phyloP scores from a whole-genome alignment of 2,113 vertebrate genomes.

The Sclerurus mexicanus region DNA sequence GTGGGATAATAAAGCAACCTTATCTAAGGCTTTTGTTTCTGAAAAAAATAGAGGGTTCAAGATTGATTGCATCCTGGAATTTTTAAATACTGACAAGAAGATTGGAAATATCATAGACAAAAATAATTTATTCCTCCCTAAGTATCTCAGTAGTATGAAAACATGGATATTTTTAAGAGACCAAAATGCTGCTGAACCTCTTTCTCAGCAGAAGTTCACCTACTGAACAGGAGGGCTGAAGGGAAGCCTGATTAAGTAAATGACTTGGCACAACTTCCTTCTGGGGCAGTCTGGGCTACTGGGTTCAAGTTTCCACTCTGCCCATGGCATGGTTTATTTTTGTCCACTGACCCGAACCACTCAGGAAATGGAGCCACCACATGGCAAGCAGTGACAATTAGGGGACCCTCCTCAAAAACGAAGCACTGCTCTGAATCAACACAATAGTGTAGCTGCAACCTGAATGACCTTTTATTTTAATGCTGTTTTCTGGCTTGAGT shows the following conservation, averaged over 20 bases:
- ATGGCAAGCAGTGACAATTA: neutral
- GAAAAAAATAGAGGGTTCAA: neutral
- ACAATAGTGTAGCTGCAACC: neutral
- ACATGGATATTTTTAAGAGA: neutral
- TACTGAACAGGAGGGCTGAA: neutral
- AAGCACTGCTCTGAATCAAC: neutral
- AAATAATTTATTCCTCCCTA: neutral
- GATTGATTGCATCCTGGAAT: neutral
- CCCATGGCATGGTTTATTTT: neutral
- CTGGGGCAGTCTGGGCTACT: neutral
- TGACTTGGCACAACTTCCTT: neutral
- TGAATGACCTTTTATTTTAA: neutral
- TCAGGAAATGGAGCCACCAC: neutral
- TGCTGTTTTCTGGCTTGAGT: neutral
- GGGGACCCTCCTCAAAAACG: neutral
- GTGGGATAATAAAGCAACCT: neutral
- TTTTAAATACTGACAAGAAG: neutral
- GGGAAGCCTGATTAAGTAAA: neutral
- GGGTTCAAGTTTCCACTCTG: neutral
- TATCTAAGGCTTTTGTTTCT: neutral
- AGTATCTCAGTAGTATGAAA: neutral
- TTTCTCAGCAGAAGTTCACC: neutral
- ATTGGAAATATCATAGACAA: neutral
- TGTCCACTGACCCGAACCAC: neutral
- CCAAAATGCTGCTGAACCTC: neutral